These are phyloP conservation scores for Ceratotherium simum DNA, from an alignment of 2,113 vertebrate species.

Conservation along the genomic window DNA sequence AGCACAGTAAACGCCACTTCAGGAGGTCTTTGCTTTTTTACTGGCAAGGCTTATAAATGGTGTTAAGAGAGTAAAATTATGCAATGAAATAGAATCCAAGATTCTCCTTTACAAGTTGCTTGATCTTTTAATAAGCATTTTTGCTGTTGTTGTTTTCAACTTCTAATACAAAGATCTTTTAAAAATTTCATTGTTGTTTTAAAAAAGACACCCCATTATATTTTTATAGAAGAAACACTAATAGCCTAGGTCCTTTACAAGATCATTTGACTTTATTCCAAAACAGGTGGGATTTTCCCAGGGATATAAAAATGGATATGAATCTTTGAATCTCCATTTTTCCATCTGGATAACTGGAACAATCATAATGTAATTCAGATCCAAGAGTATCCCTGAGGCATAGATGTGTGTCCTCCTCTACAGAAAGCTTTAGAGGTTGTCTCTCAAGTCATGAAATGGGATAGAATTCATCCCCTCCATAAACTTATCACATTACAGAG, in stretches of 20 bases:
- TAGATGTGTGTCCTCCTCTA: neutral
- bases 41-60: neutral
- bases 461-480: neutral
- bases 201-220: neutral
- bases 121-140: neutral
- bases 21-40: neutral
- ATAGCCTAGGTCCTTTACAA: neutral
- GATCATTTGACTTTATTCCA: neutral
- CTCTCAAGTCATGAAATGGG: neutral
- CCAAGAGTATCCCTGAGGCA: too few relatives aligned
- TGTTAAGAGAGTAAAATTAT: neutral
- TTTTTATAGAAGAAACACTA: neutral
- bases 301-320: neutral
- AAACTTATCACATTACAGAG: neutral
- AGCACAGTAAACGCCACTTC: neutral
- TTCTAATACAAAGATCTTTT: neutral
- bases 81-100: neutral
- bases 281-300: neutral
- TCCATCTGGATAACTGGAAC: neutral
- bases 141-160: neutral
- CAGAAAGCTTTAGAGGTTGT: neutral
- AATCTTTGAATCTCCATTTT: neutral
- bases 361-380: neutral
- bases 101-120: neutral
- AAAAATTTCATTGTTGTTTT: neutral